Evolutionary conservation across 2,113 vertebrate genomes (phyloP).

Genomic region (Melanostigma gelatinosum): DNA sequence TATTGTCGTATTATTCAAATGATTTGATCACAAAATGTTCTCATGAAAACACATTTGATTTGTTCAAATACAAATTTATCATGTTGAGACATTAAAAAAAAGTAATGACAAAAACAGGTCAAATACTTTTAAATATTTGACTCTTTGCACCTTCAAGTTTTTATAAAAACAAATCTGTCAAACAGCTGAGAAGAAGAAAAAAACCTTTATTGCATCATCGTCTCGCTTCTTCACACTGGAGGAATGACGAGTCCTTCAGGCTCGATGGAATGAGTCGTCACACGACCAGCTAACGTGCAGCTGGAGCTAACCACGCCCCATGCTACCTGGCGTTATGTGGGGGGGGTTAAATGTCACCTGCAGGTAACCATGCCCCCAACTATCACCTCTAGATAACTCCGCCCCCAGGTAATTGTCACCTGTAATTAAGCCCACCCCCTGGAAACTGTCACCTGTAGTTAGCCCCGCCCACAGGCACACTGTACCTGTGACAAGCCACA

Average conservation of each 20-base stretch:
- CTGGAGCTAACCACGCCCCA: not conserved
- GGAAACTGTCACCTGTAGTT: not conserved
- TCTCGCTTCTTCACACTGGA: conserved; percentile 62
- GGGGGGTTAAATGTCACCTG: not conserved
- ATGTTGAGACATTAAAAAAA: too few species aligned
- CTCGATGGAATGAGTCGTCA: conserved; percentile 66
- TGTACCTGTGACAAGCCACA: conserved; percentile 18
- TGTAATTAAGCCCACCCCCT: not conserved
- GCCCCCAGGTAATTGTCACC: not conserved
- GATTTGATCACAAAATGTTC: too few species aligned
- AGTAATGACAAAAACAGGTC: not conserved
- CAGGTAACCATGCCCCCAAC: not conserved
- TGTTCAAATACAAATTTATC: not conserved
- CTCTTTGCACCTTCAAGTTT: not conserved
- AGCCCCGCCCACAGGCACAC: not conserved
- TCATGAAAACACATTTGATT: too few species aligned
- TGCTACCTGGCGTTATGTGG: too few species aligned
- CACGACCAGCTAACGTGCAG: conserved; percentile 16
- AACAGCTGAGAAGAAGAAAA: conserved; percentile 58
- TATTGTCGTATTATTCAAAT: too few species aligned
- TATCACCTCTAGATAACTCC: too few species aligned
- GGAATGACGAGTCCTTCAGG: conserved; percentile 63
- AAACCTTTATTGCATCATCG: conserved; percentile 65
- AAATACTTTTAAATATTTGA: not conserved
- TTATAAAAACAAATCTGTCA: not conserved